These are phyloP conservation scores for Colinus virginianus DNA, from an alignment of 2,113 vertebrate genomes.

Conservation along the genomic window DNA sequence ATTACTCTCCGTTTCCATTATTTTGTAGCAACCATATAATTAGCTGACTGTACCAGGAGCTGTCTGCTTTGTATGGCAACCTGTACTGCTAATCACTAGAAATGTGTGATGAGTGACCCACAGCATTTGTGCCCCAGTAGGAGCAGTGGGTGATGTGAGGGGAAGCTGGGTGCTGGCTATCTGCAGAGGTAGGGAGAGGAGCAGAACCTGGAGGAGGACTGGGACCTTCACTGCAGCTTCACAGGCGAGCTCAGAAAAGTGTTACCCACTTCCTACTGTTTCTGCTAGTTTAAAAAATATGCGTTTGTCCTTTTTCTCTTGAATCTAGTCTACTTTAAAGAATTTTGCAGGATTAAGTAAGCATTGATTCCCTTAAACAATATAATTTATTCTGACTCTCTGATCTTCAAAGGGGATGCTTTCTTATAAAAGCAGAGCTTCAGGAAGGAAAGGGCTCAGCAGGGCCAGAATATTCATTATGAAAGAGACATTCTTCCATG, in stretches of 20 bases:
- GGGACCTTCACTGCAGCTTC: background rate
- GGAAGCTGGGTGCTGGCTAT: background rate
- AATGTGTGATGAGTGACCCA: conserved; percentile 23
- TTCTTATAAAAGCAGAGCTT: conserved; percentile 26
- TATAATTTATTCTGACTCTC: conserved; percentile 13
- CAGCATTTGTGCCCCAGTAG: background rate
- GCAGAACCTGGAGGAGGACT: background rate
- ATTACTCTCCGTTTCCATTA: conserved; percentile 42
- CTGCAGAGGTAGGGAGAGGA: background rate
- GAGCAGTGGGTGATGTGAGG: background rate
- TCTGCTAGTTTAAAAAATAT: background rate
- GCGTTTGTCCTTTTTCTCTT: background rate
- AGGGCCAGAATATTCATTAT: background rate
- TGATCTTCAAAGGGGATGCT: background rate
- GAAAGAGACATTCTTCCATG: background rate
- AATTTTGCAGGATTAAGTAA: background rate
- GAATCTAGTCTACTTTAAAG: background rate
- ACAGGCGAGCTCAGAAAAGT: background rate
- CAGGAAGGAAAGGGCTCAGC: conserved; percentile 35
- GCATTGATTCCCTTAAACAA: background rate
- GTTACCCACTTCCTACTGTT: background rate
- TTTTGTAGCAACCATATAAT: conserved; percentile 52
- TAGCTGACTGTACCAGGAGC: conserved; percentile 30
- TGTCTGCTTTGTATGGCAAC: conserved; percentile 50
- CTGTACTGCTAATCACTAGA: conserved; percentile 52